Evolutionary conservation across 2,797 vertebrate species (phyloP).

Genomic region (Neomorphus geoffroyi): DNA sequence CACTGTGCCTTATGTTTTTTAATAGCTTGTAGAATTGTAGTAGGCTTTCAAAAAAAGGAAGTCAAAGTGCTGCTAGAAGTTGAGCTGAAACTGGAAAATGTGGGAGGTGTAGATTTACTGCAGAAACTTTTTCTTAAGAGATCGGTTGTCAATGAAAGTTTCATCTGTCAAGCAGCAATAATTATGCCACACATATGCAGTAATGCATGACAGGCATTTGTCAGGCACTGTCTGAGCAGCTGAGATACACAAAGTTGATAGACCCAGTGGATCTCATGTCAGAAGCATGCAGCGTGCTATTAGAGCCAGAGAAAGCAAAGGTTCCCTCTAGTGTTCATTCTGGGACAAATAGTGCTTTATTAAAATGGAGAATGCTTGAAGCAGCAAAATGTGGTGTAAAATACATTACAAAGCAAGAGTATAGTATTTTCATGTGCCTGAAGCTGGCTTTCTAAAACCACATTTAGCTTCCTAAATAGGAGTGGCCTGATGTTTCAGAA

Average conservation of each 20-base stretch:
- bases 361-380: neutral
- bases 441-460: neutral
- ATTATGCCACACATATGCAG: neutral
- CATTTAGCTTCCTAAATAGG: neutral
- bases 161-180: neutral
- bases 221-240: neutral
- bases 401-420: neutral
- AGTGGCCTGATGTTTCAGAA: slow-evolving; percentile 6
- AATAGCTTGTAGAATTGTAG: neutral
- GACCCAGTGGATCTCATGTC: neutral
- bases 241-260: neutral
- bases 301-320: slow-evolving; percentile 35
- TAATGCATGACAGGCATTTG: neutral
- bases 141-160: neutral
- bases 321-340: slow-evolving; percentile 55
- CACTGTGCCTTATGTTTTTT: neutral
- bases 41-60: neutral
- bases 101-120: neutral
- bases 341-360: neutral
- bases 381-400: neutral
- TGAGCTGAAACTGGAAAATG: neutral
- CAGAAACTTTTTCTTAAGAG: neutral
- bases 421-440: neutral
- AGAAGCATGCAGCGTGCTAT: neutral
- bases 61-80: neutral